phyloP scores from a whole-genome alignment of 2,888 invertebrate genomes.

The Cylindroiulus punctatus region DNA sequence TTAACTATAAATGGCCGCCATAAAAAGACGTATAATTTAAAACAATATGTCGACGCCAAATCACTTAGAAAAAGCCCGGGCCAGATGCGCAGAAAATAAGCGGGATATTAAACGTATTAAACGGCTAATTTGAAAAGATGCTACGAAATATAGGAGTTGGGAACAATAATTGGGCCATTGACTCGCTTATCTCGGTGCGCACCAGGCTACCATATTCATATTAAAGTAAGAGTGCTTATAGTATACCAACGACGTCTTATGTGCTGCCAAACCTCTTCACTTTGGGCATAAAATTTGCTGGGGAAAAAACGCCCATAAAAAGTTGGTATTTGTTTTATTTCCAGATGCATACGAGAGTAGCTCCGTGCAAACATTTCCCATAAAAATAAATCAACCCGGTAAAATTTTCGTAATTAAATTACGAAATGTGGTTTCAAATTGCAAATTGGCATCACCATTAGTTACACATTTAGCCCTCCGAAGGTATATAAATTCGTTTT shows the following conservation, averaged over 20 bases:
- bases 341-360: neutral
- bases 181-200: conserved; percentile 1
- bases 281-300: conserved; percentile 1
- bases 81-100: neutral
- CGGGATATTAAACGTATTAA: conserved; percentile 21
- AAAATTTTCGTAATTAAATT: neutral
- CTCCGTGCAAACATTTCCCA: neutral
- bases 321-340: conserved; percentile 9
- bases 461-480: neutral
- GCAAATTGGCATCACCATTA: conserved; percentile 1
- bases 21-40: conserved; percentile 11
- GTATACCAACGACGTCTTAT: neutral
- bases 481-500: neutral
- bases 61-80: neutral
- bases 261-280: neutral
- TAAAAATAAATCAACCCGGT: neutral
- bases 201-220: neutral
- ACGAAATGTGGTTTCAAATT: conserved; percentile 1
- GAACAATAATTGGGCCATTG: conserved; percentile 29
- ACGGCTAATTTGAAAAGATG: conserved; percentile 39
- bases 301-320: neutral
- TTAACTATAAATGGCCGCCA: neutral
- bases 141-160: neutral
- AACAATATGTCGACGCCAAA: conserved; percentile 33
- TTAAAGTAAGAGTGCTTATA: neutral